phyloP scores from a whole-genome alignment of 2,113 vertebrate species.

The Condylura cristata region DNA sequence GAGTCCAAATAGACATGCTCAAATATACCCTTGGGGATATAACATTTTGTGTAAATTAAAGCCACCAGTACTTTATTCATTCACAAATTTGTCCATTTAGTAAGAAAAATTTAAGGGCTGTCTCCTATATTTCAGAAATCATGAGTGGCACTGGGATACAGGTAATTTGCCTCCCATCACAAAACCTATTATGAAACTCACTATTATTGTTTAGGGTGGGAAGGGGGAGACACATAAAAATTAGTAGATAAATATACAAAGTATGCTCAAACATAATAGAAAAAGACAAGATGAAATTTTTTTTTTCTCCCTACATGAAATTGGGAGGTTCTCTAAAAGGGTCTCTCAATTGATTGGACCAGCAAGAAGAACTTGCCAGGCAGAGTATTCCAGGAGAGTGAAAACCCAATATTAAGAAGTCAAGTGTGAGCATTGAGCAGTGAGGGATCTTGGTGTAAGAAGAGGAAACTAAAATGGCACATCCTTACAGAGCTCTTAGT shows the following conservation, averaged over 20 bases:
- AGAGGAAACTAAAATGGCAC: not conserved
- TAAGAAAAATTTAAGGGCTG: not conserved
- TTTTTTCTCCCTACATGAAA: not conserved
- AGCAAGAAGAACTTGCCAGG: not conserved
- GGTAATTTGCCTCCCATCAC: not conserved
- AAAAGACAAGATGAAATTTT: not conserved
- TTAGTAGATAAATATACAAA: not conserved
- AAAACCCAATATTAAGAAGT: not conserved
- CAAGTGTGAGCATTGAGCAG: conserved; percentile 1
- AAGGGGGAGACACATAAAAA: not conserved
- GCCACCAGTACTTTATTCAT: not conserved
- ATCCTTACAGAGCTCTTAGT: not conserved
- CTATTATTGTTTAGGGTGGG: not conserved
- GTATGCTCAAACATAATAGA: not conserved
- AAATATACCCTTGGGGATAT: not conserved
- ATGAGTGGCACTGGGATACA: not conserved
- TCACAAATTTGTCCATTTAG: not conserved
- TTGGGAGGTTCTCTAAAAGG: not conserved
- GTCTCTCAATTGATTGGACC: not conserved
- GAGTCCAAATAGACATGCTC: conserved; percentile 24
- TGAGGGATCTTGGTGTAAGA: not conserved
- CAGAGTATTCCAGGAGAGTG: conserved; percentile 27
- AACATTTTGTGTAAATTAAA: not conserved
- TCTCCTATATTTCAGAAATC: not conserved
- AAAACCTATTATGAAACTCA: not conserved